Percentiles rank a stretch among this genome's conserved stretches.
These are phyloP conservation scores for Clivina fossor DNA, from an alignment of 2,888 invertebrate species.

Conservation along the genomic window DNA sequence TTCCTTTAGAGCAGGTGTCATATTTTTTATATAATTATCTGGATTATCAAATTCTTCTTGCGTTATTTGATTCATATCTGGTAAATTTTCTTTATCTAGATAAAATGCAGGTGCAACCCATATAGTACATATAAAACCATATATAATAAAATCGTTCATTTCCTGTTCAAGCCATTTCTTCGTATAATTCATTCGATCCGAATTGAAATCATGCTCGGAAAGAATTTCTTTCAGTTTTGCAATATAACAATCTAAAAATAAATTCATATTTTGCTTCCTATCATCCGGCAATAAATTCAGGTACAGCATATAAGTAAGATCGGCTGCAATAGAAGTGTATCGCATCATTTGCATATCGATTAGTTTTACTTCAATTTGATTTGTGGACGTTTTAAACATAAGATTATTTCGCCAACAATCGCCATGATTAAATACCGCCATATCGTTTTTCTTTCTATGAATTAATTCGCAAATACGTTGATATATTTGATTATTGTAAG, in stretches of 20 bases:
- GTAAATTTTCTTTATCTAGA: constrained; percentile 14
- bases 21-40: constrained; percentile 22
- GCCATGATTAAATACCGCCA: constrained; percentile 41
- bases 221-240: constrained; percentile 28
- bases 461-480: constrained; percentile 6
- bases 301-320: constrained; percentile 41
- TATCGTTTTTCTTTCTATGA: constrained; percentile 11
- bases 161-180: constrained; percentile 39
- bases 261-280: constrained; percentile 27
- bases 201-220: constrained; percentile 21
- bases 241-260: constrained; percentile 37
- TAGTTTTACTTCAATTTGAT: constrained; percentile 33
- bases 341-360: constrained; percentile 42
- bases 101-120: constrained; percentile 39
- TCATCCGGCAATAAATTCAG: constrained; percentile 38
- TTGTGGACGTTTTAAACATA: constrained; percentile 28
- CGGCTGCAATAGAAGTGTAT: constrained; percentile 40
- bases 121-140: constrained; percentile 36
- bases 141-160: constrained; percentile 37
- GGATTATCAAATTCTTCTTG: constrained; percentile 19
- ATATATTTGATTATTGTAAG: constrained; percentile 13
- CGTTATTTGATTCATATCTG: constrained; percentile 29
- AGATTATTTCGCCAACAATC: constrained; percentile 42
- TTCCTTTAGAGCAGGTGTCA: constrained; percentile 12
- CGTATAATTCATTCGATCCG: constrained; percentile 24